phyloP scores from a whole-genome alignment of 2,797 vertebrate genomes.

The Oreochromis mossambicus region DNA sequence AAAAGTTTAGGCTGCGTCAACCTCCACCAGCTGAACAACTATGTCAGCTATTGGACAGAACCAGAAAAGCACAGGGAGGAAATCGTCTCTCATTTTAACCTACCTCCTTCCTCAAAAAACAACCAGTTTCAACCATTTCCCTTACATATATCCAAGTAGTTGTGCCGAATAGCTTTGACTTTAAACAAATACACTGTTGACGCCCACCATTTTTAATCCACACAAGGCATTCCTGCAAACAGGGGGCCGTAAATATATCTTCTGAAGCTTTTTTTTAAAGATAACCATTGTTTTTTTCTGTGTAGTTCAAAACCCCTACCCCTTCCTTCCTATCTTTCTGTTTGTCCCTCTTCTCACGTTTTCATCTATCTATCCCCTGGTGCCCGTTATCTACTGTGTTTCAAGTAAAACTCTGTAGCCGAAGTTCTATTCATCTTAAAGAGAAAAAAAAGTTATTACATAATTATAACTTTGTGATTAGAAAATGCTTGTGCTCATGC shows the following conservation, averaged over 20 bases:
- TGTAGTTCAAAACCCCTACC: slow-evolving; percentile 18
- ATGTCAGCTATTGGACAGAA: not conserved
- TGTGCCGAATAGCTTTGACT: not conserved
- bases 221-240: not conserved
- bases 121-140: not conserved
- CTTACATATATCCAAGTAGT: slow-evolving; percentile 11
- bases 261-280: slow-evolving; percentile 67
- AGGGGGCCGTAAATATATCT: slow-evolving; percentile 56
- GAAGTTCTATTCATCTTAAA: not conserved
- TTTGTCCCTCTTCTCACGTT: slow-evolving; percentile 44
- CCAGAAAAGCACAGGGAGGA: slow-evolving; percentile 20
- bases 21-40: not conserved
- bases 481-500: not conserved
- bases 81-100: slow-evolving; percentile 5
- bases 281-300: slow-evolving; percentile 59
- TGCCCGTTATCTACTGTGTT: slow-evolving; percentile 36
- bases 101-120: slow-evolving; percentile 3
- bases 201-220: not conserved
- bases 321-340: slow-evolving; percentile 63
- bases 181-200: slow-evolving; percentile 16
- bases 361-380: slow-evolving; percentile 41
- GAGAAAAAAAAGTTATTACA: not conserved
- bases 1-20: slow-evolving; percentile 2
- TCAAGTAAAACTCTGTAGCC: slow-evolving; percentile 27
- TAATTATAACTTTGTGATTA: not conserved